Conservation (phyloP, 1,140 invertebrate species). For the Dinoponera quadriceps region DNA sequence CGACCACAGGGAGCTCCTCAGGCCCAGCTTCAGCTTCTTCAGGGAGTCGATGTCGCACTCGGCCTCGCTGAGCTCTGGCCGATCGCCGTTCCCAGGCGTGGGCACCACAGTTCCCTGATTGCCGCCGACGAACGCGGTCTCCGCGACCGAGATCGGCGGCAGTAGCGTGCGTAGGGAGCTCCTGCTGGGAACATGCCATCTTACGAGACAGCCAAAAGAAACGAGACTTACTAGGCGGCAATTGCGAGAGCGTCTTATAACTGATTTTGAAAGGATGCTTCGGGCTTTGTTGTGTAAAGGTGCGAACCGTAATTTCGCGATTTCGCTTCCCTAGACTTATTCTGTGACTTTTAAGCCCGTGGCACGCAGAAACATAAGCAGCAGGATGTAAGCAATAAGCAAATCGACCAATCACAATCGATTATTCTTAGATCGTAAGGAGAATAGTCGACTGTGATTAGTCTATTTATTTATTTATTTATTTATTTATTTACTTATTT, state of each 20-base stretch:
- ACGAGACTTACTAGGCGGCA: constrained; percentile 29
- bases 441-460: too few relatives aligned
- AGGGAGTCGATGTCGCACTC: constrained; percentile 92
- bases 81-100: constrained; percentile 78
- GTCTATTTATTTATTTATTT: too few relatives aligned
- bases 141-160: constrained; percentile 87
- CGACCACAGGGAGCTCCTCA: constrained; percentile 91
- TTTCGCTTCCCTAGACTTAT: too few relatives aligned
- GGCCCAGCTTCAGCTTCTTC: constrained; percentile 90
- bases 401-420: too few relatives aligned
- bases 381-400: too few relatives aligned
- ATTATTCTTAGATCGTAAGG: too few relatives aligned
- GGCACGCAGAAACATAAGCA: too few relatives aligned
- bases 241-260: not conserved
- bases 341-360: too few relatives aligned
- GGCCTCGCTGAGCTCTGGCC: constrained; percentile 88
- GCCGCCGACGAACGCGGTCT: constrained; percentile 86
- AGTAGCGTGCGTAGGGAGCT: constrained; percentile 87
- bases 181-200: constrained; percentile 88
- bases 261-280: not conserved
- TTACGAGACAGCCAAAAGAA: constrained; percentile 72
- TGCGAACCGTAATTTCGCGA: too few relatives aligned
- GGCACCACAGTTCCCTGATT: constrained; percentile 75
- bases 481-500: too few relatives aligned
- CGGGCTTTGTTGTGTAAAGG: too few relatives aligned